Conservation (phyloP, 2,888 invertebrate species). For the Phanerotoma sp. region DNA sequence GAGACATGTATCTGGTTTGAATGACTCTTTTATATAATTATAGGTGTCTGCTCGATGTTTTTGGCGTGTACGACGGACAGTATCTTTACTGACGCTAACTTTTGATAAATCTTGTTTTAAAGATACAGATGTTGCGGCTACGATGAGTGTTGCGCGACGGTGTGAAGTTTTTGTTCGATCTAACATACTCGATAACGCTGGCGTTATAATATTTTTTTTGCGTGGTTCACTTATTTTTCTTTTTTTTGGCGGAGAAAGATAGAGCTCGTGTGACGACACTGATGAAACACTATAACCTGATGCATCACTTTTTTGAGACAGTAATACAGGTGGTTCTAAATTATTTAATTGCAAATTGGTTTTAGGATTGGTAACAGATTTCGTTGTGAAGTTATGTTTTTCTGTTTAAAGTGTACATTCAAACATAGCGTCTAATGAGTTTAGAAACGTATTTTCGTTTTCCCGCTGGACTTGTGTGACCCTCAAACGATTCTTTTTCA, state of each 20-base stretch:
- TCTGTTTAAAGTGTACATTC: constrained; percentile 4
- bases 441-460: constrained; percentile 5
- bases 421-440: constrained; percentile 1
- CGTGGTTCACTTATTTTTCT: not conserved
- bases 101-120: constrained; percentile 1
- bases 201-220: not conserved
- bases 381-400: not conserved
- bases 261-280: not conserved
- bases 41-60: constrained; percentile 2
- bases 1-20: constrained; percentile 6
- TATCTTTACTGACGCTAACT: constrained; percentile 7
- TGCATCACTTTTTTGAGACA: constrained; percentile 2
- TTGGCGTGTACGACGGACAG: constrained; percentile 4
- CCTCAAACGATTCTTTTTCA: constrained; percentile 7
- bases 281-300: constrained; percentile 1
- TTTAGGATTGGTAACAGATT: not conserved
- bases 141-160: not conserved
- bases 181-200: not conserved
- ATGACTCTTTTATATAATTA: constrained; percentile 6
- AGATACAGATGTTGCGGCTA: constrained; percentile 2
- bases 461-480: not conserved
- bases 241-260: not conserved
- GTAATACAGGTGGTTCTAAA: not conserved
- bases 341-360: not conserved
- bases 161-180: constrained; percentile 5